Evolutionary conservation across 2,113 vertebrate genomes (phyloP).

Genomic region (Trogon surrucura): DNA sequence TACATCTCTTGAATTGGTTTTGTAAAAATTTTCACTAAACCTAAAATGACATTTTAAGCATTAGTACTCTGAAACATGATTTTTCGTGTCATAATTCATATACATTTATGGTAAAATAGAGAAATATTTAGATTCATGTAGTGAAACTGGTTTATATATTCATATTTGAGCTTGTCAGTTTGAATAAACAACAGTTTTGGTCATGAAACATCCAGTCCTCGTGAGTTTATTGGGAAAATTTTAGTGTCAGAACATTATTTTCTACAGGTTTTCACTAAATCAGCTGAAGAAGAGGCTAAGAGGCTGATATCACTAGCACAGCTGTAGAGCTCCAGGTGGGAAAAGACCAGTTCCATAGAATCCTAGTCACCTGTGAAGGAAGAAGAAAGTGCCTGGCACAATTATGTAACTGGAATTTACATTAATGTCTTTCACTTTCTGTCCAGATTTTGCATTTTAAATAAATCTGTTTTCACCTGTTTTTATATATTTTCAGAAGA

Average conservation of each 20-base stretch:
- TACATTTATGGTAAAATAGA: not conserved
- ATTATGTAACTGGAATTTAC: not conserved
- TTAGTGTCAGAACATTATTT: not conserved
- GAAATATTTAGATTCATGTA: not conserved
- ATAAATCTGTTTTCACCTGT: not conserved
- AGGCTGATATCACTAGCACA: not conserved
- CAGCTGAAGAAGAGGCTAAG: not conserved
- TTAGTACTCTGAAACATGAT: not conserved
- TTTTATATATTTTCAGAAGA: not conserved
- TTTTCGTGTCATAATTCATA: not conserved
- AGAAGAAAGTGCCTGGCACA: not conserved
- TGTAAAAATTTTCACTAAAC: not conserved
- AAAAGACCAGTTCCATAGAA: not conserved
- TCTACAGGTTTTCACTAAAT: not conserved
- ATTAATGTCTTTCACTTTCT: not conserved
- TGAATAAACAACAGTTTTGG: not conserved
- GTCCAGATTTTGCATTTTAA: not conserved
- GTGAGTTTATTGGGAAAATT: not conserved
- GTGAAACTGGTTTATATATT: not conserved
- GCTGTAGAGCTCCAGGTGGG: not conserved
- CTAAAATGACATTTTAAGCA: not conserved
- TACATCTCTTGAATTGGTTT: not conserved
- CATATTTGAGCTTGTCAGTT: not conserved
- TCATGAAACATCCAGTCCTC: not conserved
- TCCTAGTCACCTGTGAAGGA: not conserved